Evolutionary conservation across 92 coral and sea anemone genomes (phyloP), one percentile per base, ranked within the genome.

Genomic region (Porites divaricata): DNA sequence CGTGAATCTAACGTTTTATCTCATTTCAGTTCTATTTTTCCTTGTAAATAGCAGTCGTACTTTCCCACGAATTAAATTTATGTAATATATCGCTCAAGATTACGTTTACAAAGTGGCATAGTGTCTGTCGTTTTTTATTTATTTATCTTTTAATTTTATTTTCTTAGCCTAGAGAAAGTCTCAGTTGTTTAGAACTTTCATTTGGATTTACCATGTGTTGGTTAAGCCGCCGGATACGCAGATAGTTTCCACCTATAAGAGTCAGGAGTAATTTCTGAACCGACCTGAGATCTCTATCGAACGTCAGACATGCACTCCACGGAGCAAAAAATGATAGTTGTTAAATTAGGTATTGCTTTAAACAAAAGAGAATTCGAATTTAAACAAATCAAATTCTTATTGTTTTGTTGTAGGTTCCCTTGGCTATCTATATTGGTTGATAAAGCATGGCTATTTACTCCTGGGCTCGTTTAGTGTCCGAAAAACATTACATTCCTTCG

Each of bases 21-120:
- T 80, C 57, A 53, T 76, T 69, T 54, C 54, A 62, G 66, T 57
- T 35, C 63, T 80, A 13, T 17, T 56, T 56, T 24, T 56, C 7
- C 26, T 25, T 22, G 17, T 20, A 79, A n/a, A 67, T 79, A 17
- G 41, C 67, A 19, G 35, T 56, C 26, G 53, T 54, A 69, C 67
- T 28, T 80, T 80, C 85, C 72, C 85, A 80, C 76, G 76, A 67
- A 52, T 75, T 58, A 65, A 62, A 22, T 77, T 41, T 63, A 58
- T 45, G 81, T 62, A 35, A 62, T 77, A 49, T 62, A 41, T 77
- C 72, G 57, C 15, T 13, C 57, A 35, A 78, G 26, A 52, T 52
- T 58, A 66, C 15, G 59, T 65, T 65, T 50, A 78, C 83, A 51
- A 66, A 19, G 50, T 17, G 12, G 41, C 63, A 79, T 75, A 79